Evolutionary conservation across 2,797 vertebrate genomes (phyloP).

Genomic region (Aeoliscus strigatus): DNA sequence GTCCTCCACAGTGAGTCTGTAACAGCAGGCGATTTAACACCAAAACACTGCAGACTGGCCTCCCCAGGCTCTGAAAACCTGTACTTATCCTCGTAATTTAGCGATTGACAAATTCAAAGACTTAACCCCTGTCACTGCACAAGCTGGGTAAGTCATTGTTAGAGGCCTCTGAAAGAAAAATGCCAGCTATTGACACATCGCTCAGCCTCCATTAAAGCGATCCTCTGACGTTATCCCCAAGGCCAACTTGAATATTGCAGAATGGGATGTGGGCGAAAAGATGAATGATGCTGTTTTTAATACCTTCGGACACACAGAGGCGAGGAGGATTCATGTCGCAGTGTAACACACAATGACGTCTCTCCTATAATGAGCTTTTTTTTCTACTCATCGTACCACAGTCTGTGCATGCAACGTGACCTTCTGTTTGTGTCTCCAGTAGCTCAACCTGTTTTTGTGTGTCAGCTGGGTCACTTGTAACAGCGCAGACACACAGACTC

Average conservation of each 20-base stretch:
- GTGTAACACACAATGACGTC: not conserved
- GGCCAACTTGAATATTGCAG: constrained; percentile 23
- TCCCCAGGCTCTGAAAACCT: constrained; percentile 24
- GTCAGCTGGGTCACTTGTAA: constrained; percentile 26
- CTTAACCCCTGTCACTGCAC: constrained; percentile 25
- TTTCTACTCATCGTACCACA: not conserved
- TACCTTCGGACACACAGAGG: constrained; percentile 11
- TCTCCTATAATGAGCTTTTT: not conserved
- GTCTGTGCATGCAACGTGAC: constrained; percentile 11
- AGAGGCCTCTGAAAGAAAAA: constrained; percentile 23
- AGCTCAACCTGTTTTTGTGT: constrained; percentile 40
- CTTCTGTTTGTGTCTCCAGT: constrained; percentile 22
- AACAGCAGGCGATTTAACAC: constrained; percentile 18
- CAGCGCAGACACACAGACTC: constrained; percentile 6
- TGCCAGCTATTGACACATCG: constrained; percentile 8
- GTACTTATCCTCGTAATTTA: constrained; percentile 21
- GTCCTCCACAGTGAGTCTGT: constrained; percentile 17
- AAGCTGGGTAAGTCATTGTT: constrained; percentile 9
- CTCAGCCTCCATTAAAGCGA: constrained; percentile 26
- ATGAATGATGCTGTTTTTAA: constrained; percentile 10
- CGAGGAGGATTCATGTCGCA: constrained; percentile 1
- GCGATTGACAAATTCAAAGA: constrained; percentile 34
- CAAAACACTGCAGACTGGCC: constrained; percentile 17
- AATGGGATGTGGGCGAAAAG: not conserved
- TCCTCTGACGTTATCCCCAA: constrained; percentile 15